Evolutionary conservation across 1,140 invertebrate genomes (phyloP).

Genomic region (Nomia melanderi): DNA sequence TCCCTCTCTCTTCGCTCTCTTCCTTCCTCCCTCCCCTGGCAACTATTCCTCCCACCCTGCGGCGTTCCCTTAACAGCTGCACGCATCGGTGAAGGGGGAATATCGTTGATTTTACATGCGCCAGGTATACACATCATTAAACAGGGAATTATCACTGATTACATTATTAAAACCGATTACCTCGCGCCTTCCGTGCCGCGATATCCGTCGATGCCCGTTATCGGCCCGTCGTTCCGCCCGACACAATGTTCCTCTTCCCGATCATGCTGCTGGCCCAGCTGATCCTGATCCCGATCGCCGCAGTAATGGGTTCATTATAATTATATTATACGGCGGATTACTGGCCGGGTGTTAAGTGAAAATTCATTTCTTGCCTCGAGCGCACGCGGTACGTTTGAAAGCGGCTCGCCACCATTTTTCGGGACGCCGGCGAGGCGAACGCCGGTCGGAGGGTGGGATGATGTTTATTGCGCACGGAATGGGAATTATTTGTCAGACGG

Average conservation of each 20-base stretch:
- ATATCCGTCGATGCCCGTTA: constrained; percentile 24
- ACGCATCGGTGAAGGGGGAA: not conserved
- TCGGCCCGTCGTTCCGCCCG: not conserved
- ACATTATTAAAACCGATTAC: constrained; percentile 32
- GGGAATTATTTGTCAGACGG: too few relatives aligned
- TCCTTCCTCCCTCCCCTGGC: too few relatives aligned
- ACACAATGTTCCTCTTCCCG: not conserved
- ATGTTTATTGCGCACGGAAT: too few relatives aligned
- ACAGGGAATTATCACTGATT: constrained; percentile 32
- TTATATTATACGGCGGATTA: not conserved
- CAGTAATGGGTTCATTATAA: constrained; percentile 21
- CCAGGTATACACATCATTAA: not conserved
- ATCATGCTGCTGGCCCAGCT: too few relatives aligned
- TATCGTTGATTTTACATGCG: constrained; percentile 23
- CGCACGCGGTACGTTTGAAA: too few relatives aligned
- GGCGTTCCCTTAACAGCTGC: constrained; percentile 2
- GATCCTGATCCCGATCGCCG: not conserved
- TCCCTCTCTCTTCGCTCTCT: too few relatives aligned
- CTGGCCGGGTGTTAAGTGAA: not conserved
- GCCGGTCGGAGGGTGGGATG: too few relatives aligned
- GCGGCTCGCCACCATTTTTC: too few relatives aligned
- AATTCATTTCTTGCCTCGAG: too few relatives aligned
- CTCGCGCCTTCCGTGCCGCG: not conserved
- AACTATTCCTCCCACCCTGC: too few relatives aligned
- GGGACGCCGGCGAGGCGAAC: too few relatives aligned